Evolutionary conservation across 2,113 vertebrate genomes (phyloP).

Genomic region (Rhineura floridana): DNA sequence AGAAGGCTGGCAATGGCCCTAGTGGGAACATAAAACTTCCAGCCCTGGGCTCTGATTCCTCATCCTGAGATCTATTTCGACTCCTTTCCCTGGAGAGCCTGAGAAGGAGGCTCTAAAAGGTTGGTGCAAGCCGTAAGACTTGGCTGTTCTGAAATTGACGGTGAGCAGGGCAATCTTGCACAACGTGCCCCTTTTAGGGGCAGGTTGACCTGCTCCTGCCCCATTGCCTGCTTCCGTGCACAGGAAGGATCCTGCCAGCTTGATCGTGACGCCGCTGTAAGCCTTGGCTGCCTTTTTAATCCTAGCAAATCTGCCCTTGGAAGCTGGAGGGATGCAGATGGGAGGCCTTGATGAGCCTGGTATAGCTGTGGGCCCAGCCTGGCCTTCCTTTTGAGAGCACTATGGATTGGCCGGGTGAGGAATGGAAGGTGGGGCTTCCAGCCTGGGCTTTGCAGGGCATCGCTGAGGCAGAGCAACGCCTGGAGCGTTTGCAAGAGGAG

Average conservation of each 20-base stretch:
- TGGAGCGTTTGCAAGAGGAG: constrained; percentile 78
- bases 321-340: not conserved
- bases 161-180: no score
- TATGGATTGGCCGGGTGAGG: constrained; percentile 84
- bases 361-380: not conserved
- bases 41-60: not conserved
- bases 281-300: not conserved
- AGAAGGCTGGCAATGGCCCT: no score
- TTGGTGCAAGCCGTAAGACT: not conserved
- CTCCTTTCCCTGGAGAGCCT: no score
- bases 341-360: not conserved
- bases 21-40: not conserved
- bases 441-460: constrained; percentile 77
- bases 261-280: not conserved
- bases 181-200: not conserved
- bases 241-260: not conserved
- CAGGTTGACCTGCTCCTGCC: not conserved
- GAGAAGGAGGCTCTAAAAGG: not conserved
- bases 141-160: not conserved
- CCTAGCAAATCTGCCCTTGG: constrained; percentile 6
- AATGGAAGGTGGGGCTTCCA: constrained; percentile 81
- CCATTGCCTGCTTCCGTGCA: not conserved
- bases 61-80: not conserved
- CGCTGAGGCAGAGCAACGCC: constrained; percentile 76
- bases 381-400: not conserved